Percentiles rank a stretch among this genome's conserved stretches.
Conservation (phyloP, 2,113 vertebrate species). For the Entosphenus tridentatus region DNA sequence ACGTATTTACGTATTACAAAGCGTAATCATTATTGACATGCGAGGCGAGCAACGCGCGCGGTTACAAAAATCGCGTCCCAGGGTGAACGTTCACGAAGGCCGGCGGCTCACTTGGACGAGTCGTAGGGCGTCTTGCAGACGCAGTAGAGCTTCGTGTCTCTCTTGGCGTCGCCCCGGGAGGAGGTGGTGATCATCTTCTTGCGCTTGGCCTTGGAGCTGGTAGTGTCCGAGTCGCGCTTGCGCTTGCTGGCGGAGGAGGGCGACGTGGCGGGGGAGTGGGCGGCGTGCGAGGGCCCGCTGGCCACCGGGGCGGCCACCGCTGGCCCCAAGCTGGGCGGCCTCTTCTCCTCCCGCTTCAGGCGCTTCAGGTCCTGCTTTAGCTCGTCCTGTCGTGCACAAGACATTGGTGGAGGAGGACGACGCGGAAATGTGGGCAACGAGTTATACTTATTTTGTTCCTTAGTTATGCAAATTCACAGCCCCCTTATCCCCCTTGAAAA, state of each 20-base stretch:
- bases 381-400: slow-evolving; percentile 42
- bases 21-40: not conserved
- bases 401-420: not conserved
- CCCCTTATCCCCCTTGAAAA: too few relatives aligned
- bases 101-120: slow-evolving; percentile 63
- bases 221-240: slow-evolving; percentile 62
- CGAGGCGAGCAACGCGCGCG: too few relatives aligned
- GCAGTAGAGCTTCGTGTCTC: slow-evolving; percentile 95
- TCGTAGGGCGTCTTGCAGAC: slow-evolving; percentile 96
- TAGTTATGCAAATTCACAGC: too few relatives aligned
- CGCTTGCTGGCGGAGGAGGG: slow-evolving; percentile 40
- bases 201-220: slow-evolving; percentile 64
- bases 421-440: too few relatives aligned
- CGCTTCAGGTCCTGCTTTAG: slow-evolving; percentile 53
- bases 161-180: slow-evolving; percentile 85
- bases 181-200: slow-evolving; percentile 89
- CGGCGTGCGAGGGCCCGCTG: slow-evolving; percentile 5
- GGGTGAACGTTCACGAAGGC: too few relatives aligned
- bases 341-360: slow-evolving; percentile 64
- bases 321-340: slow-evolving; percentile 15
- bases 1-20: not conserved
- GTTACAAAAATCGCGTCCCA: too few relatives aligned
- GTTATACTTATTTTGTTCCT: too few relatives aligned
- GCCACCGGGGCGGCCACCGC: slow-evolving; percentile 15
- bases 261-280: slow-evolving; percentile 20